Evolutionary conservation across 2,113 vertebrate genomes (phyloP), one percentile per base, ranked within the genome.

Genomic region (Mus pahari): DNA sequence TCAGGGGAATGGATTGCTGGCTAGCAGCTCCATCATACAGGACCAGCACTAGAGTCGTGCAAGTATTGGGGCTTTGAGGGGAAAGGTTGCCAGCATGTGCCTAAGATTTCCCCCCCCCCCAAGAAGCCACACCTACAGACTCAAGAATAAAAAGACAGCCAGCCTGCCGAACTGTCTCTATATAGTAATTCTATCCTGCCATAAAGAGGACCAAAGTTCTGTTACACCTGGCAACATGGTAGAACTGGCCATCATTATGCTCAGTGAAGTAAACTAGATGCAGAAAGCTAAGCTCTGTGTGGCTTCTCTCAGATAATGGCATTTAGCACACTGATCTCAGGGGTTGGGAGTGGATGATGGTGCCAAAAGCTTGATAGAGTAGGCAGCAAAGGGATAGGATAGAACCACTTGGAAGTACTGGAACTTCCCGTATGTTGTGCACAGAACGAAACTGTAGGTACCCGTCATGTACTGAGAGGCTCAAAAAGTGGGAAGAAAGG

Each of bases 11-110:
- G 17, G 33, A 26, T 42, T 64, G 45, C 22, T 19, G 50, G 53
- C 24, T 7, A 8, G 64, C 0, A 1, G 33, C 14, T 53, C 42
- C 11, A 0, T 39, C 36, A 28, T 33, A 13, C 5, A 1, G 3
- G 4, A 36, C 31, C n/a, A 45, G 33, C 71, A 62, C 0, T 36
- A 13, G 14, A 45, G 26, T 68, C 31, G 24, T 45, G 4, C 8
- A 53, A 45, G 19, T 10, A 3, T 6, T 14, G 24, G 66, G 45
- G 3, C 19, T 82, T n/a, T 33, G 53, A 50, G 42, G 17, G 9
- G 28, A 36, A 71, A 86, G 9, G 17, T 24, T 58, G 53, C 8
- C 19, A 48, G 10, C 31, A 11, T 79, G 7, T 26, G 10, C 7
- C 3, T 12, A n/a, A 79, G 45, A 31, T 31, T 70, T 48, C 62